These are phyloP conservation scores for Polydrusus tereticollis DNA, from an alignment of 2,888 invertebrate genomes.

Conservation along the genomic window DNA sequence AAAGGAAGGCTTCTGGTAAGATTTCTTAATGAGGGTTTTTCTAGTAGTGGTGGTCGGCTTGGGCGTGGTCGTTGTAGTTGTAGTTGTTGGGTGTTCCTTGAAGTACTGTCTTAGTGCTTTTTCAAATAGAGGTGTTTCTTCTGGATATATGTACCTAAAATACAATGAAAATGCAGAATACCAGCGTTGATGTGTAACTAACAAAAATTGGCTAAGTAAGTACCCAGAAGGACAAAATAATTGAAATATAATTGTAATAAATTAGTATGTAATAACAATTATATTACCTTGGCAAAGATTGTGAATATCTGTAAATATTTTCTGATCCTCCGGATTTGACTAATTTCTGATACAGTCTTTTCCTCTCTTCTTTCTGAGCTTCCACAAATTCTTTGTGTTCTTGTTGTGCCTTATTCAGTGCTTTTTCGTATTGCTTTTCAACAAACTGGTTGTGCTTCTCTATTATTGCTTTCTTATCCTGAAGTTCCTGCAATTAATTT, in stretches of 20 bases:
- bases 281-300: constrained; percentile 56
- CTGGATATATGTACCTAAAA: constrained; percentile 71
- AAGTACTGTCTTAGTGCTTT: constrained; percentile 78
- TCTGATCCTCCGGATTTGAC: constrained; percentile 59
- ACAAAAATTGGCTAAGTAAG: too few species aligned
- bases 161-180: neutral
- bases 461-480: constrained; percentile 79
- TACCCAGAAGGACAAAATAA: too few species aligned
- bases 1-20: constrained; percentile 54
- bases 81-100: constrained; percentile 77
- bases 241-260: too few species aligned
- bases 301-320: constrained; percentile 54
- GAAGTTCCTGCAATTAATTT: constrained; percentile 70
- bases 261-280: too few species aligned
- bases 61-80: constrained; percentile 77
- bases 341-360: constrained; percentile 68
- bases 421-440: constrained; percentile 84
- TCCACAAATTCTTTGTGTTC: constrained; percentile 79
- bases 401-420: constrained; percentile 81
- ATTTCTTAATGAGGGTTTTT: constrained; percentile 33
- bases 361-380: constrained; percentile 77
- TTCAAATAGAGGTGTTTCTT: constrained; percentile 76
- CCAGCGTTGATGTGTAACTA: too few species aligned
- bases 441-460: constrained; percentile 83
- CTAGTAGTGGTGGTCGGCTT: constrained; percentile 71